Conservation (phyloP, 2,797 vertebrate species). For the Danio jaintianensis region DNA sequence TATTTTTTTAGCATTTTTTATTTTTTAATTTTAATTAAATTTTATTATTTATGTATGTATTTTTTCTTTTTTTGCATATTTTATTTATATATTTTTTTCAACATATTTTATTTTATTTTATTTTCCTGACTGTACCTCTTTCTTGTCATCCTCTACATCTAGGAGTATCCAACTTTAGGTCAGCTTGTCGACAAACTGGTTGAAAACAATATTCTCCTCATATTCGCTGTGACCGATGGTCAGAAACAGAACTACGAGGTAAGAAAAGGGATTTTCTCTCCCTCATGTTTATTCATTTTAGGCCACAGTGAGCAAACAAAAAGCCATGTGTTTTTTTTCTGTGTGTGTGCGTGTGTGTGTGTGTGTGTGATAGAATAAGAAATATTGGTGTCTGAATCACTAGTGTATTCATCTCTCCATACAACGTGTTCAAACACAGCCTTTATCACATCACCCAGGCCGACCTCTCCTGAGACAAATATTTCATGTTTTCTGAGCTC, state of each 20-base stretch:
- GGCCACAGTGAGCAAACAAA: constrained; percentile 5
- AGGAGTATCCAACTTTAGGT: constrained; percentile 97
- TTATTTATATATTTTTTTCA: no score
- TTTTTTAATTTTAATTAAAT: no score
- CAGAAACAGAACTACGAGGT: constrained; percentile 91
- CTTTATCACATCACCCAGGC: constrained; percentile 22
- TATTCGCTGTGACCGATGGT: constrained; percentile 92
- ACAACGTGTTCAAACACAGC: constrained; percentile 70
- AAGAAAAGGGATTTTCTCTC: constrained; percentile 59
- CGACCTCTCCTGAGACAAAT: constrained; percentile 30
- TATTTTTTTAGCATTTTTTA: background rate
- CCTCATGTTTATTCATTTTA: constrained; percentile 30
- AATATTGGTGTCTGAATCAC: constrained; percentile 54
- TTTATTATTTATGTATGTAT: no score
- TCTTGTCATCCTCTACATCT: constrained; percentile 2
- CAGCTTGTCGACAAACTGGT: constrained; percentile 95
- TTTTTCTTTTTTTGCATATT: no score
- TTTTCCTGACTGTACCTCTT: background rate
- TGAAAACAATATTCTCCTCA: constrained; percentile 95
- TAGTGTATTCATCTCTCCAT: constrained; percentile 48
- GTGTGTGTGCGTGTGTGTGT: background rate
- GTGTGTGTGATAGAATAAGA: constrained; percentile 21
- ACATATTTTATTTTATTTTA: no score
- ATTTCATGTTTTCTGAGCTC: constrained; percentile 25
- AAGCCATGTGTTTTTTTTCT: constrained; percentile 4